These are phyloP conservation scores for Azemiops feae DNA, from an alignment of 2,113 vertebrate genomes.

Conservation along the genomic window DNA sequence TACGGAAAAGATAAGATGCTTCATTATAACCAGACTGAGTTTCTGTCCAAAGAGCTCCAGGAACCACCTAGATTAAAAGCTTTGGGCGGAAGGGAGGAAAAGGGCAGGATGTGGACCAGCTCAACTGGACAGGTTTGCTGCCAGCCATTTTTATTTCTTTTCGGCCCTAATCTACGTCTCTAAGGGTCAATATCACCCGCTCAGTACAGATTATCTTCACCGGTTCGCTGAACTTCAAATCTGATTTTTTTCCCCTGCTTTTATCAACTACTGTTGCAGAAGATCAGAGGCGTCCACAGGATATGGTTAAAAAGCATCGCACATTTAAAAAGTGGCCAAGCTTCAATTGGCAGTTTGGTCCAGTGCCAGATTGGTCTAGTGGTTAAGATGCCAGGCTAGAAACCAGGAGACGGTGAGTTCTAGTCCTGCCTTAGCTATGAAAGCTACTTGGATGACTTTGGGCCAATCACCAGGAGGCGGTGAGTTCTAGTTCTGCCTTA, in stretches of 20 bases:
- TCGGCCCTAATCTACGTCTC: background rate
- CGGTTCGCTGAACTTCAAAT: background rate
- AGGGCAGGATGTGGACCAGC: background rate
- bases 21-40: conserved; percentile 29
- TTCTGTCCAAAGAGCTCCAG: conserved; percentile 8
- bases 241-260: background rate
- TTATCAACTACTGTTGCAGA: background rate
- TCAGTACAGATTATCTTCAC: background rate
- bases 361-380: background rate
- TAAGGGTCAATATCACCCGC: background rate
- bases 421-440: background rate
- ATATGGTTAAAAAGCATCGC: background rate
- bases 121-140: background rate
- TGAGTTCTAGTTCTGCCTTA: background rate
- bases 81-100: background rate
- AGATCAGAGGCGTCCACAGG: background rate
- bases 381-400: background rate
- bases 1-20: conserved; percentile 37
- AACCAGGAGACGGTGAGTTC: background rate
- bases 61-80: background rate
- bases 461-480: background rate
- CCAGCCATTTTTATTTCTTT: background rate
- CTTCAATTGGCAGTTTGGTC: background rate
- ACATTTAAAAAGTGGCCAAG: background rate
- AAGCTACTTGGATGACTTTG: background rate